These are phyloP conservation scores for Morus bassanus DNA, from an alignment of 2,797 vertebrate genomes.

Conservation along the genomic window DNA sequence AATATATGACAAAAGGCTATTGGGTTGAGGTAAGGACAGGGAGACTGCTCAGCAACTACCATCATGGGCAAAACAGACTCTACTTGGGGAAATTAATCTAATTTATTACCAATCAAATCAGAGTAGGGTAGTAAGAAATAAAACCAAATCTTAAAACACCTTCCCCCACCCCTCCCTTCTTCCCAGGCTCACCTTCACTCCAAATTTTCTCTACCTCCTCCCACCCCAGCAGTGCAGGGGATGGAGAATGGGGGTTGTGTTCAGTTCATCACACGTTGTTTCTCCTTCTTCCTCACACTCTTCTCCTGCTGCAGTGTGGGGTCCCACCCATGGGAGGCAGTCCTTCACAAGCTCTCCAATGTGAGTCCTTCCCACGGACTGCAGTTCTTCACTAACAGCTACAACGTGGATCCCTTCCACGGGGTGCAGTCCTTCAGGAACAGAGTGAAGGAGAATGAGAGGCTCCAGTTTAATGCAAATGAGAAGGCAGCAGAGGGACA, in stretches of 20 bases:
- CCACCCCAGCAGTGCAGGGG: accelerated
- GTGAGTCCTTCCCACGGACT: background rate
- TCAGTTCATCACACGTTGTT: background rate
- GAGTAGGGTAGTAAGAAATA: background rate
- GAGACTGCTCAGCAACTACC: background rate
- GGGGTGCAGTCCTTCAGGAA: background rate
- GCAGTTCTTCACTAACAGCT: background rate
- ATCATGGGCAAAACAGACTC: background rate
- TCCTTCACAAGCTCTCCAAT: background rate
- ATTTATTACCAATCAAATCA: background rate
- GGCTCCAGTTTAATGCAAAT: background rate
- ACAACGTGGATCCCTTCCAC: accelerated
- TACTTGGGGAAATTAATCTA: background rate
- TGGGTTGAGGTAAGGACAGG: background rate
- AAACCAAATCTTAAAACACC: background rate
- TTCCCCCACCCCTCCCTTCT: background rate
- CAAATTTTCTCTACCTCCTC: background rate
- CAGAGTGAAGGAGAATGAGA: background rate
- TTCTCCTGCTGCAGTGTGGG: background rate
- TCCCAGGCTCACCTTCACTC: background rate
- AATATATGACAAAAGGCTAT: background rate
- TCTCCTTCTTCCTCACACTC: background rate
- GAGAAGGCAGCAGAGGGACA: background rate
- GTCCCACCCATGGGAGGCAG: background rate
- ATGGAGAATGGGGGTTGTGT: accelerated